Conservation (phyloP, 2,797 vertebrate species). For the Microhierax caerulescens region DNA sequence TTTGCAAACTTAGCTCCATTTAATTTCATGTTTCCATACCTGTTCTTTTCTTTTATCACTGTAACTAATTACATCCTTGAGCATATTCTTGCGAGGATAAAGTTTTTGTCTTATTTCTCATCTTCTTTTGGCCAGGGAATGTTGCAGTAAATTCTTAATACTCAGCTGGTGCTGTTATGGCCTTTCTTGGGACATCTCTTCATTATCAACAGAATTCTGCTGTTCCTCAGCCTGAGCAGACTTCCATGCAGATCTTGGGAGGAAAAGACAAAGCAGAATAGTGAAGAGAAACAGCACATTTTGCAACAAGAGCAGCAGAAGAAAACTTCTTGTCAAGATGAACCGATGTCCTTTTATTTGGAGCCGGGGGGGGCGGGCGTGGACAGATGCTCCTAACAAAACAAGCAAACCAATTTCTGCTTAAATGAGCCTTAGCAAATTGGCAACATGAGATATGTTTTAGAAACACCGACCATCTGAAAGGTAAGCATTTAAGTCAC, state of each 20-base stretch:
- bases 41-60: background rate
- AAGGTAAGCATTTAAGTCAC: background rate
- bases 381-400: background rate
- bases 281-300: background rate
- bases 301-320: background rate
- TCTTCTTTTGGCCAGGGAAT: background rate
- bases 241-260: background rate
- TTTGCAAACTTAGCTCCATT: background rate
- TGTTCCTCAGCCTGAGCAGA: background rate
- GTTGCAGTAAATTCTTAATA: background rate
- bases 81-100: background rate
- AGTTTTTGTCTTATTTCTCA: background rate
- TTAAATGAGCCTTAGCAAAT: background rate
- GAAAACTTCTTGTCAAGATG: background rate
- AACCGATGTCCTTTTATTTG: background rate
- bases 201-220: background rate
- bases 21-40: background rate
- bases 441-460: background rate
- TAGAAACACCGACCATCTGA: background rate
- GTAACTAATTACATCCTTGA: background rate
- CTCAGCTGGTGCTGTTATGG: background rate
- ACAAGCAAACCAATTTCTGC: background rate
- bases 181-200: background rate
- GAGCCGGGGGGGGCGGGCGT: rapidly evolving
- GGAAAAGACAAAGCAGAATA: background rate